Evolutionary conservation across 2,888 invertebrate species (phyloP), one percentile per base, ranked within the genome.

Genomic region (Malthinus flaveolus): DNA sequence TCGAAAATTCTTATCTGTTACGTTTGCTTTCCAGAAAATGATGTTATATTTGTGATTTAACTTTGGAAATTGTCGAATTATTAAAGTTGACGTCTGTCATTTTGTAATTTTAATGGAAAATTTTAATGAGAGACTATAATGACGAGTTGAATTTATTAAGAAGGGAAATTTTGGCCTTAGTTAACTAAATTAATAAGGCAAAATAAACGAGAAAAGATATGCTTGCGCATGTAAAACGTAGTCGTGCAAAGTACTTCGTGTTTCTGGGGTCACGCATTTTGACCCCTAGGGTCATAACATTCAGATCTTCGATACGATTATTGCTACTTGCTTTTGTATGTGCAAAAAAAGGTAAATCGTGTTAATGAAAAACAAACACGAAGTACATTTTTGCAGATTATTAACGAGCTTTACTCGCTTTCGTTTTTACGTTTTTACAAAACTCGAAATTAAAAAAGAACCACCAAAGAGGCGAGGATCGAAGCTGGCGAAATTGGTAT

Each of bases 221-320:
- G 23, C 36, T 50, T 42, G 54, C 62, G 53, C 53, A 65, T 61
- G 61, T 58, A 63, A 63, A 65, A 59, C 52, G 61, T 59, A 61
- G 63, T 59, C 62, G 59, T 63, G 64, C 61, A 46, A 59, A 62
- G 58, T 55, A 49, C 56, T 52, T 65, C 66, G 66, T 66, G 66
- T 59, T 49, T 49, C 23, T 45, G 49, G 62, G 65, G 63, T 66
- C 61, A 66, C 65, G 65, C 63, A 64, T 65, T 59, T 57, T 65
- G 61, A 64, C 62, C 64, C 49, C 56, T 12, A 9, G 44, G 55
- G 50, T 51, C 47, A 31, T 42, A 42, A 13, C 39, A 42, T 42
- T 42, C 39, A 15, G 39, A 42, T 42, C 39, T 42, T 42, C 39
- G 15, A 42, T 42, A 42, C 39, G 39, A 42, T 42, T 42, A 42